Conservation (phyloP, 2,888 invertebrate genomes). For the Nesidiocoris tenuis region DNA sequence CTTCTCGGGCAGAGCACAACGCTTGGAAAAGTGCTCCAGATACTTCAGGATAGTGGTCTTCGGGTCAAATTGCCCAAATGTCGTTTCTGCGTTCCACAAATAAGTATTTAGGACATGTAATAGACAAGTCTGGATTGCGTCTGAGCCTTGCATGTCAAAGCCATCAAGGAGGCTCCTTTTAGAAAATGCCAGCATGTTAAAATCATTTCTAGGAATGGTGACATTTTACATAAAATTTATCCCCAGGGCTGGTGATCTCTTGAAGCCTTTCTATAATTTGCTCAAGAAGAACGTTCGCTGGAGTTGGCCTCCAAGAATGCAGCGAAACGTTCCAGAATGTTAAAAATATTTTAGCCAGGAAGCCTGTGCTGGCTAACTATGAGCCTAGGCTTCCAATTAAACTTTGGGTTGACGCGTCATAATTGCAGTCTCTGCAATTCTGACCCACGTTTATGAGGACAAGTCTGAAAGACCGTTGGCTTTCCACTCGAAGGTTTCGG, state of each 20-base stretch:
- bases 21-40: constrained; percentile 2
- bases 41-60: constrained; percentile 15
- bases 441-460: constrained; percentile 1
- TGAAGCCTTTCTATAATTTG: constrained; percentile 36
- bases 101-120: constrained; percentile 43
- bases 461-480: not conserved
- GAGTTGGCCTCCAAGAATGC: constrained; percentile 8
- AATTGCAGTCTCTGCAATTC: constrained; percentile 22
- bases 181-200: constrained; percentile 47
- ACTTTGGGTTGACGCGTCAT: constrained; percentile 16
- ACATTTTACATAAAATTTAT: constrained; percentile 53
- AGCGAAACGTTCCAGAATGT: constrained; percentile 23
- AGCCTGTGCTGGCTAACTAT: constrained; percentile 31
- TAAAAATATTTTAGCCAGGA: constrained; percentile 19
- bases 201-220: constrained; percentile 51
- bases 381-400: constrained; percentile 8
- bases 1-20: constrained; percentile 25
- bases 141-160: constrained; percentile 46
- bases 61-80: constrained; percentile 38
- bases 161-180: constrained; percentile 47
- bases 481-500: not conserved
- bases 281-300: constrained; percentile 18
- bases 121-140: constrained; percentile 23
- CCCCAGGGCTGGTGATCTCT: constrained; percentile 23
- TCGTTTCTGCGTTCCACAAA: constrained; percentile 5